Conservation (phyloP, 2,888 invertebrate species). For the Tribolium freemani region DNA sequence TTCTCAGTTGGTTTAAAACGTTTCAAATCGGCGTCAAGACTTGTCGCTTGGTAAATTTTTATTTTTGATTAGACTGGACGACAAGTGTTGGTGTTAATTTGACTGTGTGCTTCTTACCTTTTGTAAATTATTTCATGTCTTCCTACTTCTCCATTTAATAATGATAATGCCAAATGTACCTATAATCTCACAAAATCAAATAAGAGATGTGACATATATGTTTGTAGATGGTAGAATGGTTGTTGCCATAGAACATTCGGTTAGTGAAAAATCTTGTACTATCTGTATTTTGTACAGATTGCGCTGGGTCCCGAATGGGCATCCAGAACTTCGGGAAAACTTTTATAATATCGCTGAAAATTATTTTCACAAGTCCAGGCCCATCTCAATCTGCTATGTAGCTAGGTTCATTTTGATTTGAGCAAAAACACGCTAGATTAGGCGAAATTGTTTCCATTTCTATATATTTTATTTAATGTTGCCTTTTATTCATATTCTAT, state of each 20-base stretch:
- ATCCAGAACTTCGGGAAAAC: constrained; percentile 26
- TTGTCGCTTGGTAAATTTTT: constrained; percentile 1
- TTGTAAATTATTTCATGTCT: constrained; percentile 54
- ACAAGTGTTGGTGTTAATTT: constrained; percentile 11
- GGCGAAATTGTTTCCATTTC: constrained; percentile 36
- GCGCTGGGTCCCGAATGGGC: constrained; percentile 21
- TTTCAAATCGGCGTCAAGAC: constrained; percentile 1
- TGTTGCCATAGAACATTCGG: constrained; percentile 57
- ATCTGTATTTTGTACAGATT: constrained; percentile 42
- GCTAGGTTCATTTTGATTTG: constrained; percentile 22
- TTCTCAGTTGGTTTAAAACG: constrained; percentile 14
- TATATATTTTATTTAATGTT: constrained; percentile 45
- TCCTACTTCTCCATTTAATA: constrained; percentile 55
- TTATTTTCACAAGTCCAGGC: constrained; percentile 26
- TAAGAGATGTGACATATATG: constrained; percentile 59
- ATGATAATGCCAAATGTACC: constrained; percentile 62
- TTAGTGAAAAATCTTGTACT: constrained; percentile 54
- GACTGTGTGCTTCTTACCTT: constrained; percentile 37
- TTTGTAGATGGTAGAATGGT: constrained; percentile 59
- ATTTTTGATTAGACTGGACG: background rate
- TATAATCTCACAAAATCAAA: constrained; percentile 59
- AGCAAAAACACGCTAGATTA: constrained; percentile 20
- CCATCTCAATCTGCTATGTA: constrained; percentile 35
- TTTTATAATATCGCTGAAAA: constrained; percentile 19
- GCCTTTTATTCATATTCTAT: constrained; percentile 40